Base-by-base conservation (phyloP, 2,888 invertebrate genomes). In the Plusia festucae region DNA sequence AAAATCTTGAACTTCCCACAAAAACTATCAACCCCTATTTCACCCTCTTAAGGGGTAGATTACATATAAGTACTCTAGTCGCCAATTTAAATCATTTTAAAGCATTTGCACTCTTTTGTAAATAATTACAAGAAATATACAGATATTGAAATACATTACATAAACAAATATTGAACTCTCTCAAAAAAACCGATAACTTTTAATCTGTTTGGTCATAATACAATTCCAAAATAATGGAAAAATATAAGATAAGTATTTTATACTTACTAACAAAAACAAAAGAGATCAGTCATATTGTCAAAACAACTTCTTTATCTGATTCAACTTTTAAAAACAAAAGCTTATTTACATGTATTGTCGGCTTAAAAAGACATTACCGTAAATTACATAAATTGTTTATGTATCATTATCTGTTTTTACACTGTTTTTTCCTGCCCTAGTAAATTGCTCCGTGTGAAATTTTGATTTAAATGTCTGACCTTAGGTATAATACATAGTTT, bases 101-200 rank as follows among this genome's bases (percentile, higher is more conserved):
- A 40, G 6, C 4, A 4, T 5, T 7, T n/a, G 6, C 34, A n/a
- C 40, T 40, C n/a, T 40, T 6, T 40, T 40, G 6, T 40, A 40
- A 40, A 40, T 40, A n/a, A 6, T 40, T 15, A n/a, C n/a, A 40
- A 40, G 5, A 40, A n/a, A n/a, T 1, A 40, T 5, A 2, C n/a
- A 40, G n/a, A 15, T 40, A 40, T 40, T n/a, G 2, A 34, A 40
- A 40, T n/a, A 5, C n/a, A n/a, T 40, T n/a, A n/a, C 7, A 7
- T 40, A 40, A 40, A 34, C 34, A 40, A n/a, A 40, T n/a, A n/a
- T 40, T 40, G 40, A 40, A 40, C 40, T 40, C 13, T 40, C 40
- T n/a, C n/a, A n/a, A 40, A n/a, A 40, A 40, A 40, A 40, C 40
- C 2, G 40, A 40, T 40, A 40, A 40, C n/a, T 40, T 40, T 40